A percentile compares a stretch with the other conserved stretches of the same genome.
phyloP scores from a whole-genome alignment of 2,113 vertebrate species.

The Ictalurus punctatus region DNA sequence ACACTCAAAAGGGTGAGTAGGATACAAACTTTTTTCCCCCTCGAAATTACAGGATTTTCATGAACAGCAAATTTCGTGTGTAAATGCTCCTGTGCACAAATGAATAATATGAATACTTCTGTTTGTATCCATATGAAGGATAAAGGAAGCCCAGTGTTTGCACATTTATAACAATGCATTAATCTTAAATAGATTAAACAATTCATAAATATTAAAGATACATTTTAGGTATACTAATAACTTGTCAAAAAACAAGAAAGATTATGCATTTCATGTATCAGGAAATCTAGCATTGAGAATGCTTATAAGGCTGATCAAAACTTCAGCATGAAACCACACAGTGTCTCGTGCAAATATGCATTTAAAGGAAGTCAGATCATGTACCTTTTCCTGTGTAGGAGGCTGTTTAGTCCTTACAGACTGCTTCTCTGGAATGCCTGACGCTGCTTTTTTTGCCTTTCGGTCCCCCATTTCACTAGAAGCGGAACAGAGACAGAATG shows the following conservation, averaged over 20 bases:
- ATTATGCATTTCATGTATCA: background rate
- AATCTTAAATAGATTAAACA: background rate
- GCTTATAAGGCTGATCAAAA: background rate
- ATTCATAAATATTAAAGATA: background rate
- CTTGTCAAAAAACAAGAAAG: background rate
- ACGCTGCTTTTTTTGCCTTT: constrained; percentile 38
- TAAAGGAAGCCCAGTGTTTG: background rate
- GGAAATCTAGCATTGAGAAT: background rate
- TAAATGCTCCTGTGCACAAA: background rate
- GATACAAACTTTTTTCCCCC: background rate
- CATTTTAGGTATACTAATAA: background rate
- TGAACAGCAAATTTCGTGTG: background rate
- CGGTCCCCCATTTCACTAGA: constrained; percentile 57
- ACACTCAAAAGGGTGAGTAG: background rate
- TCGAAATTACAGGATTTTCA: background rate
- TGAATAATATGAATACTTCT: background rate
- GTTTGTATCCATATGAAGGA: background rate
- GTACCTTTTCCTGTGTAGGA: constrained; percentile 38
- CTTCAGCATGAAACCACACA: background rate
- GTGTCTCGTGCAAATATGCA: background rate
- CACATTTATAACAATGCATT: background rate
- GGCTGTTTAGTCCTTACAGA: constrained; percentile 44
- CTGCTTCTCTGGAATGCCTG: constrained; percentile 29
- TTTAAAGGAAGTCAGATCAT: background rate
- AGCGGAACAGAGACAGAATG: background rate